A percentile compares a stretch with the other conserved stretches of the same genome.
These are phyloP conservation scores for Drosophila fulvimacula DNA, from an alignment of 2,888 invertebrate species.

Conservation along the genomic window DNA sequence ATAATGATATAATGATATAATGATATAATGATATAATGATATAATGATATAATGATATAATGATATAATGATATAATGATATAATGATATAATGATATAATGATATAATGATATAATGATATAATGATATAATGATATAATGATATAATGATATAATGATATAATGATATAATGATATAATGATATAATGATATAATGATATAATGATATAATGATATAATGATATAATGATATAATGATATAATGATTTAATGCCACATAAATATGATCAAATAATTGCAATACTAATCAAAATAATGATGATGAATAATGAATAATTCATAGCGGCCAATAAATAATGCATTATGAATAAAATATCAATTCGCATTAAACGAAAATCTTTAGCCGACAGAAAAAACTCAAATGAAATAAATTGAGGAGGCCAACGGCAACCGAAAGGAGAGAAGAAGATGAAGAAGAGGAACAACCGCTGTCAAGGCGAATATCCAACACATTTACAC, in stretches of 20 bases:
- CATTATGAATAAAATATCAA: conserved; percentile 45
- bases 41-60: not conserved
- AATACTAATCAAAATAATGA: not conserved
- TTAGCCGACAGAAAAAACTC: conserved; percentile 3
- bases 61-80: not conserved
- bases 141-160: not conserved
- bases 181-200: not conserved
- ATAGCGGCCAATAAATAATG: conserved; percentile 5
- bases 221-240: not conserved
- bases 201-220: not conserved
- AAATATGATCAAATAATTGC: not conserved
- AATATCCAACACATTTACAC: not conserved
- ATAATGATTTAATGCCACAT: no score
- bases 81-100: not conserved
- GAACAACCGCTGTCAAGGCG: not conserved
- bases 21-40: not conserved
- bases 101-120: not conserved
- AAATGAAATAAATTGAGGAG: conserved; percentile 9
- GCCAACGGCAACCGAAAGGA: conserved; percentile 3
- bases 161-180: not conserved
- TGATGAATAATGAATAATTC: conserved; percentile 5
- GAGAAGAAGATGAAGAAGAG: not conserved
- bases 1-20: not conserved
- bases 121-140: not conserved
- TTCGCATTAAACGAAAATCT: conserved; percentile 23